phyloP scores from a whole-genome alignment of 2,888 invertebrate species.

The Abrostola tripartita region DNA sequence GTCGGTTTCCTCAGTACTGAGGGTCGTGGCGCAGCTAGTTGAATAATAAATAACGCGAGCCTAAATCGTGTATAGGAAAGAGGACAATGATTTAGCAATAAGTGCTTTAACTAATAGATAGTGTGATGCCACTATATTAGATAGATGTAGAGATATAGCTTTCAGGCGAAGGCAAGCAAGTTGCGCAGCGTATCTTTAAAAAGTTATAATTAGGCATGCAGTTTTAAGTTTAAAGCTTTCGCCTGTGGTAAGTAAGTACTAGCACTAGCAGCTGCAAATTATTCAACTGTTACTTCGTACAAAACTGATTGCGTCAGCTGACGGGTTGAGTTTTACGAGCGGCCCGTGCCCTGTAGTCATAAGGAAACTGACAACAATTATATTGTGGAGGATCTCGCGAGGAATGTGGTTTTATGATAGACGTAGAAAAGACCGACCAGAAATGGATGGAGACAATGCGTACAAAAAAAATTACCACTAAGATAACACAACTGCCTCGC shows the following conservation, averaged over 20 bases:
- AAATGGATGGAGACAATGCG: no score
- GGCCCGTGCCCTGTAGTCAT: background rate
- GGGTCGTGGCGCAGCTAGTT: no score
- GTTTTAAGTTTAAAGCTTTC: slow-evolving; percentile 1
- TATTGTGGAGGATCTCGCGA: background rate
- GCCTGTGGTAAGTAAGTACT: background rate
- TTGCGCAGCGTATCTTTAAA: background rate
- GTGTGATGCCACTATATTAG: no score
- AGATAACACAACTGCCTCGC: no score
- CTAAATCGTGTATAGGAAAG: no score
- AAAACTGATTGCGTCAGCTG: background rate
- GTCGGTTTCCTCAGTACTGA: no score
- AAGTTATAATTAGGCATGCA: background rate
- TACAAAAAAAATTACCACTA: no score
- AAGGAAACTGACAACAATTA: background rate
- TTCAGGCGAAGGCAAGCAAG: background rate
- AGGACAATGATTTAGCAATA: no score
- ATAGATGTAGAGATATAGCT: no score
- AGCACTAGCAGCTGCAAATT: background rate
- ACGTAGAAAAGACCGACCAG: background rate
- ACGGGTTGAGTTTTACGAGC: background rate
- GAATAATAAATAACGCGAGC: no score
- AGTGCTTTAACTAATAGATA: no score
- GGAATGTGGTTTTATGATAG: background rate
- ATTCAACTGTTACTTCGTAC: background rate